A percentile compares a stretch with the other conserved stretches of the same genome.
phyloP scores from a whole-genome alignment of 2,888 invertebrate species.

The Himalopsyche anomala region DNA sequence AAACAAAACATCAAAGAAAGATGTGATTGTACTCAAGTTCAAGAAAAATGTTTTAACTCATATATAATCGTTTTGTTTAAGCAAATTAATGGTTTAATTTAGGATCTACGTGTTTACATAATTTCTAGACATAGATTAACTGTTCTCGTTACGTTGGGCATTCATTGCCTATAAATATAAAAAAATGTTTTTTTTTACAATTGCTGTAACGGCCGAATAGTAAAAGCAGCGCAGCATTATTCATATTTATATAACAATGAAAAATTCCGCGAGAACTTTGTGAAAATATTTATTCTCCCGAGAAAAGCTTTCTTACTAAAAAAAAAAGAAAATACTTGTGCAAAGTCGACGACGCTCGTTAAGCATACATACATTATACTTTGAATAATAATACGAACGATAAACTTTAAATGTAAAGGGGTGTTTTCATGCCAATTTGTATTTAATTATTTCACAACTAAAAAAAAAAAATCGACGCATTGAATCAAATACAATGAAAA shows the following conservation, averaged over 20 bases:
- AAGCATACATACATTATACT: not conserved
- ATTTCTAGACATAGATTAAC: not conserved
- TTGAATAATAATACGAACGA: not conserved
- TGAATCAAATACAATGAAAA: too few relatives aligned
- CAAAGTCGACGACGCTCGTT: not conserved
- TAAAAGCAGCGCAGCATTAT: not conserved
- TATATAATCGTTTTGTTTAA: too few relatives aligned
- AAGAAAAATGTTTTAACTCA: too few relatives aligned
- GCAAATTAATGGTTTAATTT: not conserved
- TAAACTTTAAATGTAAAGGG: not conserved
- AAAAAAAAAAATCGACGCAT: too few relatives aligned
- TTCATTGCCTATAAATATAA: not conserved
- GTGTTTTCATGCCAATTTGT: too few relatives aligned
- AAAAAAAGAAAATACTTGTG: not conserved
- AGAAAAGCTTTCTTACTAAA: not conserved
- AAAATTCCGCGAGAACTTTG: conserved; percentile 10
- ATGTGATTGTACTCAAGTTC: too few relatives aligned
- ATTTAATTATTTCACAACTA: too few relatives aligned
- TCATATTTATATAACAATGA: conserved; percentile 26
- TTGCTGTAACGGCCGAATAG: not conserved
- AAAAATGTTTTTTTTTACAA: not conserved
- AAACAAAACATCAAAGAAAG: too few relatives aligned
- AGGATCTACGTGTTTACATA: not conserved
- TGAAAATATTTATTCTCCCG: conserved; percentile 26
- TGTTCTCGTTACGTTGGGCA: not conserved